phyloP scores from a whole-genome alignment of 2,888 invertebrate genomes.

The Lycia hirtaria region DNA sequence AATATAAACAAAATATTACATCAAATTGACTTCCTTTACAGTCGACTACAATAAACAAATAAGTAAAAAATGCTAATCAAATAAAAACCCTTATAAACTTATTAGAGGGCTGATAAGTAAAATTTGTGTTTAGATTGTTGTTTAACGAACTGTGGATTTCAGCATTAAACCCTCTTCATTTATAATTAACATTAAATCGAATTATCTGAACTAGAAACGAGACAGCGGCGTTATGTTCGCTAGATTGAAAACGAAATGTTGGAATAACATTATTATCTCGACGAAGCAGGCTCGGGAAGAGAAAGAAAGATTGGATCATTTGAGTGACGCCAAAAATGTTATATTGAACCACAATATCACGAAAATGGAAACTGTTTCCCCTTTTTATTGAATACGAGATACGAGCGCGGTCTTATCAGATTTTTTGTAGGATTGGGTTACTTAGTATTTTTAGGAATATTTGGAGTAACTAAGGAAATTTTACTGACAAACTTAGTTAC shows the following conservation, averaged over 20 bases:
- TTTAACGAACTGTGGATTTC: conserved; percentile 1
- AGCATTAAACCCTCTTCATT: conserved; percentile 16
- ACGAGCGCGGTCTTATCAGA: no score
- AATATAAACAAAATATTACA: no score
- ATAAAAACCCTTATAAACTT: neutral
- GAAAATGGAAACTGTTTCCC: neutral
- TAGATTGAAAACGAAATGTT: conserved; percentile 24
- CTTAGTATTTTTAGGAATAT: no score
- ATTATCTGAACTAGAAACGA: conserved; percentile 20
- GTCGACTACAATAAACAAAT: no score
- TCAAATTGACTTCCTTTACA: no score
- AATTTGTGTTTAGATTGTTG: neutral
- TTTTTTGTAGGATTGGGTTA: no score
- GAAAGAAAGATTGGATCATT: conserved; percentile 15
- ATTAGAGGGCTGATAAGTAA: neutral
- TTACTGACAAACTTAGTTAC: no score
- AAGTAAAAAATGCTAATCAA: neutral
- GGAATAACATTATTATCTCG: conserved; percentile 47
- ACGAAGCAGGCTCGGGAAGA: conserved; percentile 18
- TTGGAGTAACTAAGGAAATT: no score
- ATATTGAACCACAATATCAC: neutral
- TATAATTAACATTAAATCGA: conserved; percentile 23
- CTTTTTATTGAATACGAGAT: neutral
- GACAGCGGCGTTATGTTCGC: conserved; percentile 7
- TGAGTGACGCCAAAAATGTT: conserved; percentile 1